Percentiles rank a stretch among this genome's conserved stretches.
Evolutionary conservation across 2,797 vertebrate genomes (phyloP).

Genomic region (Stomatorhinus walkeri): DNA sequence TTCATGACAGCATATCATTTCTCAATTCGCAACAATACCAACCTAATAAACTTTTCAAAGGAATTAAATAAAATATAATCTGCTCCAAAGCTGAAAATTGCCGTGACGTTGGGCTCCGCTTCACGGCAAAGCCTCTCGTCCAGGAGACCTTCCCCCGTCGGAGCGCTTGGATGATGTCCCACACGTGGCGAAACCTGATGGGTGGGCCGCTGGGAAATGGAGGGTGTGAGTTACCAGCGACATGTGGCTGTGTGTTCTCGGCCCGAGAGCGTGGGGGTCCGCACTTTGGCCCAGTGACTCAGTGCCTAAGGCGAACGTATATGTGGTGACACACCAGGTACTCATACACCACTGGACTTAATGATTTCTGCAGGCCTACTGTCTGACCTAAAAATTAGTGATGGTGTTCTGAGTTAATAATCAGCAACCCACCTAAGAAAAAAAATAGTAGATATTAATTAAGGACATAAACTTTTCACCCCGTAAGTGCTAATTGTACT

Average conservation of each 20-base stretch:
- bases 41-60: slow-evolving; percentile 43
- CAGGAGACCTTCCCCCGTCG: background rate
- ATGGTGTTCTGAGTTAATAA: background rate
- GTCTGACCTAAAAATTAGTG: background rate
- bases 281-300: background rate
- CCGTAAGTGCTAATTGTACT: background rate
- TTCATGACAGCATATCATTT: slow-evolving; percentile 52
- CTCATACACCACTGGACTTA: background rate
- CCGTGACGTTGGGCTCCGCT: slow-evolving; percentile 14
- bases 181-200: background rate
- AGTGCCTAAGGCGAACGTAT: background rate
- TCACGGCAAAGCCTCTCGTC: slow-evolving; percentile 1
- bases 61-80: slow-evolving; percentile 41
- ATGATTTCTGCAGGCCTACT: background rate
- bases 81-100: slow-evolving; percentile 51
- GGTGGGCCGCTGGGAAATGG: slow-evolving; percentile 7
- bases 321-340: background rate
- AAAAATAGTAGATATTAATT: background rate
- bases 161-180: background rate
- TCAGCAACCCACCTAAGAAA: background rate
- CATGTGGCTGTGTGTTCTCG: background rate
- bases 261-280: background rate
- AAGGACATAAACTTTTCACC: slow-evolving; percentile 4
- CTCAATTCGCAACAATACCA: slow-evolving; percentile 48
- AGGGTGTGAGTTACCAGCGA: slow-evolving; percentile 6